These are phyloP conservation scores for Pempheris klunzingeri DNA, from an alignment of 2,797 vertebrate genomes.

Conservation along the genomic window DNA sequence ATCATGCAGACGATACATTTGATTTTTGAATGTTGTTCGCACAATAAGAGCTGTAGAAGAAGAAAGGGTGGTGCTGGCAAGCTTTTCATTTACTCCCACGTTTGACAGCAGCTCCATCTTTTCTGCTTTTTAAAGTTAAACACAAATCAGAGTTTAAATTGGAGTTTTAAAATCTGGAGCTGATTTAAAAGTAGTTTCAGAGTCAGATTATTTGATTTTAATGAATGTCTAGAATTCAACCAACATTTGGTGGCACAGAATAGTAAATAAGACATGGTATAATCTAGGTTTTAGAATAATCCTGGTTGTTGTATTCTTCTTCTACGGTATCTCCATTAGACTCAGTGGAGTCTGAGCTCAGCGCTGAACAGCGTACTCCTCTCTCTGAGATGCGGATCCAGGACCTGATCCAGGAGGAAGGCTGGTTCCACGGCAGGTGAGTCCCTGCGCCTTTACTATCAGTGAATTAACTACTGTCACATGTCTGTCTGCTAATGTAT, in stretches of 20 bases:
- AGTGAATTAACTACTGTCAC: not conserved
- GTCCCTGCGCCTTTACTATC: not conserved
- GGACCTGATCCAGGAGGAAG: conserved; percentile 86
- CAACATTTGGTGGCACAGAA: not conserved
- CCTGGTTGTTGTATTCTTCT: not conserved
- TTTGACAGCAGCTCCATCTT: not conserved
- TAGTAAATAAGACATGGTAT: not conserved
- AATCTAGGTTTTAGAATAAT: not conserved
- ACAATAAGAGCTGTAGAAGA: not conserved
- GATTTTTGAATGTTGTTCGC: not conserved
- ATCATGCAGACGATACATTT: not conserved
- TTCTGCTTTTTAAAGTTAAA: not conserved
- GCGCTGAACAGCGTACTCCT: conserved; percentile 32
- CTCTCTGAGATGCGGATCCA: conserved; percentile 66
- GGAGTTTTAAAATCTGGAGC: not conserved
- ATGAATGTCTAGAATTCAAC: not conserved
- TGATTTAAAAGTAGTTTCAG: not conserved
- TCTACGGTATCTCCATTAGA: conserved; percentile 26
- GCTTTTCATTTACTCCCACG: not conserved
- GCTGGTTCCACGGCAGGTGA: conserved; percentile 93
- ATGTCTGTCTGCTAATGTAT: not conserved
- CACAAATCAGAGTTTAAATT: not conserved
- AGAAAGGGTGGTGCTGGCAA: not conserved
- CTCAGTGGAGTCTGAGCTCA: conserved; percentile 41
- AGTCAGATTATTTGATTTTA: not conserved